Conservation (phyloP, 2,888 invertebrate species). For the Strigamia crassipes region DNA sequence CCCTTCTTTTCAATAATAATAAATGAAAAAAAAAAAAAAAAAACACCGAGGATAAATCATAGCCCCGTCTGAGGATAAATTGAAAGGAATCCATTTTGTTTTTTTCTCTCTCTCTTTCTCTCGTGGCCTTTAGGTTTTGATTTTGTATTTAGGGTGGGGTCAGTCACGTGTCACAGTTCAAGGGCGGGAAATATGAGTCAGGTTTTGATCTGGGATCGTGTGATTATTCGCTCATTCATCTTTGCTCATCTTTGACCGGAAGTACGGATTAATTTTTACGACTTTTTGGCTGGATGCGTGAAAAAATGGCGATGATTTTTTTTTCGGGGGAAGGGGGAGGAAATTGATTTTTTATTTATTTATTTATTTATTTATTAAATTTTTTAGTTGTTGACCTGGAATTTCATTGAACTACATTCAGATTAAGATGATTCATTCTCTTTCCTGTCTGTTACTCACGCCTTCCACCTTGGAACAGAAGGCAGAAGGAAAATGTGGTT, state of each 20-base stretch:
- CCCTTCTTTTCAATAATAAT: neutral
- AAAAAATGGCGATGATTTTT: neutral
- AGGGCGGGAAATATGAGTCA: conserved; percentile 30
- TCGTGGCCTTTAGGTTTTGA: neutral
- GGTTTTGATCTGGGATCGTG: neutral
- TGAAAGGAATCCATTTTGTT: neutral
- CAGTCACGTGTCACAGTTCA: conserved; percentile 23
- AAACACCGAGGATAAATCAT: no score
- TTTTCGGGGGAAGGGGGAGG: no score
- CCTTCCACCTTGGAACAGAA: neutral
- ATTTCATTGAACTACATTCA: conserved; percentile 12
- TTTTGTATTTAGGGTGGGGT: neutral
- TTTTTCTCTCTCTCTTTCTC: no score
- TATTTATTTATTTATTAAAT: neutral
- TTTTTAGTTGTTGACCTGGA: neutral
- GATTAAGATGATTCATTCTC: neutral
- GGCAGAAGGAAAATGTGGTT: neutral
- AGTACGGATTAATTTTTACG: neutral
- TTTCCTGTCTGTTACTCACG: conserved; percentile 15
- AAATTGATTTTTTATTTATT: neutral
- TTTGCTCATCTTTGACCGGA: neutral
- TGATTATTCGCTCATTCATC: conserved; percentile 16
- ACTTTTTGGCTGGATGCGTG: neutral
- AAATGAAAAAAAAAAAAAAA: no score
- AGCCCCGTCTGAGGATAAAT: neutral